Evolutionary conservation across 1,140 invertebrate genomes (phyloP), one percentile per base, ranked within the genome.

Genomic region (Leptinotarsa lineolata): DNA sequence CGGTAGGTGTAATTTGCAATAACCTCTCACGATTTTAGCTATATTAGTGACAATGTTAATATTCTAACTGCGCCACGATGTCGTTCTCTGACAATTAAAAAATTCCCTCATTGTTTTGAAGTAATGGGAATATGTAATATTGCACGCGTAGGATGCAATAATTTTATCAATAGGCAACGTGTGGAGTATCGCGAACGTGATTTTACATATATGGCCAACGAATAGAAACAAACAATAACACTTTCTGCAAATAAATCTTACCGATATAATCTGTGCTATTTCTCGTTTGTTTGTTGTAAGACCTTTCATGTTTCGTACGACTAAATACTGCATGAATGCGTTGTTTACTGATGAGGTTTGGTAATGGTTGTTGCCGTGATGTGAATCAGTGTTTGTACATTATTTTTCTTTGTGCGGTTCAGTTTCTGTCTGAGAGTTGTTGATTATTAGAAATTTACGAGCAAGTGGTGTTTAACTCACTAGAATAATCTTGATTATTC

Each of bases 151-250:
- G 48, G 48, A 54, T 54, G 48, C 48, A 54, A 54, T 54, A 54
- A 54, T 54, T 54, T 54, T 54, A 54, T 54, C 48, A 54, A 54
- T 54, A 54, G 48, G 48, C 48, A 54, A 54, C 48, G 48, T 54
- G 48, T 54, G 48, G 48, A 54, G 48, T 54, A 54, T 54, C 48
- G n/a, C 48, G 12, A 54, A 54, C 48, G 48, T 54, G 48, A 54
- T 54, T 54, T 54, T 54, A 54, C 48, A 54, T 54, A 54, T 54
- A 54, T 54, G 48, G 48, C 48, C 48, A 54, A 54, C 48, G 48
- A 54, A 54, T 54, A 54, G 48, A 54, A 54, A 54, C 48, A 54
- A 54, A 54, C 48, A 54, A 54, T 54, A 54, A 54, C 48, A 54
- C 48, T 54, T 54, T 54, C 48, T 54, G 48, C 3, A 54, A 54